These are phyloP conservation scores for Luidia sarsii DNA, from an alignment of 53 echinoderm and acorn worm genomes.

Conservation along the genomic window DNA sequence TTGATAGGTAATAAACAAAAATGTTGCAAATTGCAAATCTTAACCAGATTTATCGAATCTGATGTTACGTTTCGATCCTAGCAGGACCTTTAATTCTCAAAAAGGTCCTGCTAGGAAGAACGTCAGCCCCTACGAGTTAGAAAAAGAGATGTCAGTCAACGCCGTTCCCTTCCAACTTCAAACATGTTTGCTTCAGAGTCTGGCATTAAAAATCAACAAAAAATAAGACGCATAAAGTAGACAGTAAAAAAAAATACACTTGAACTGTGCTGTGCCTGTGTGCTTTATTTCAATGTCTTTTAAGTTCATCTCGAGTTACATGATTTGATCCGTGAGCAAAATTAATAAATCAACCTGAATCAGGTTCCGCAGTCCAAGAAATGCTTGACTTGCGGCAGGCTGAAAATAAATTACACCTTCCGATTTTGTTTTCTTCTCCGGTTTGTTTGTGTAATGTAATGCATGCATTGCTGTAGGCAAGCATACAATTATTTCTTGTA, in stretches of 20 bases:
- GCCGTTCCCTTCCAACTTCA: too few relatives aligned
- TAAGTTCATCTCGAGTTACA: neutral
- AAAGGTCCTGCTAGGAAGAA: too few relatives aligned
- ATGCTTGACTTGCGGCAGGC: neutral
- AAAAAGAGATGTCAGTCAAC: too few relatives aligned
- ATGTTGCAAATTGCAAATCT: too few relatives aligned
- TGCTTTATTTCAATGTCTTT: constrained; percentile 43
- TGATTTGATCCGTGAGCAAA: constrained; percentile 1
- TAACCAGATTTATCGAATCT: too few relatives aligned
- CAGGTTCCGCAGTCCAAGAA: neutral
- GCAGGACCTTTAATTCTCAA: too few relatives aligned
- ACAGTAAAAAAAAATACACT: neutral
- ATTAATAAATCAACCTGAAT: neutral
- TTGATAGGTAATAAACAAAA: too few relatives aligned
- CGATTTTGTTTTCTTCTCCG: neutral
- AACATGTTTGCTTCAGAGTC: too few relatives aligned
- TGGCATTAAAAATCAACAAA: too few relatives aligned
- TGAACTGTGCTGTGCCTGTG: constrained; percentile 42
- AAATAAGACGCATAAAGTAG: neutral
- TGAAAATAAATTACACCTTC: neutral
- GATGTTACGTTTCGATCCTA: too few relatives aligned
- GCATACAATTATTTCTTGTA: neutral
- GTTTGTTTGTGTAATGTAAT: too few relatives aligned
- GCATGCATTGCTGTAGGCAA: neutral
- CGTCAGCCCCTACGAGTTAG: too few relatives aligned